Evolutionary conservation across 2,797 vertebrate species (phyloP).

Genomic region (Podarcis siculus): DNA sequence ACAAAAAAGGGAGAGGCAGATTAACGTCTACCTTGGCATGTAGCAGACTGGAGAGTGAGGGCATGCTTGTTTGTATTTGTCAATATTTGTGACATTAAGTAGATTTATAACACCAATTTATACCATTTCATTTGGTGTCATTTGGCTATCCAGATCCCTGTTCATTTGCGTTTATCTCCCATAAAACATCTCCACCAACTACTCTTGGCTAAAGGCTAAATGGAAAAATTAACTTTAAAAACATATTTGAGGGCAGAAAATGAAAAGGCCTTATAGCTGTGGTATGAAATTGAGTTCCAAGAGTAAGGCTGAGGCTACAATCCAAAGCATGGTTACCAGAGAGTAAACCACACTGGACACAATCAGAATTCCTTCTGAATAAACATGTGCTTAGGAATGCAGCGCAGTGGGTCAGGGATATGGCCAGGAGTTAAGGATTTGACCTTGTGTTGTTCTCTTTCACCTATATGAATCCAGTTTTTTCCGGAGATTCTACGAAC

Average conservation of each 20-base stretch:
- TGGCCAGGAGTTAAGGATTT: not conserved
- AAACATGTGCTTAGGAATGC: not conserved
- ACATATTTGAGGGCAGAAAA: not conserved
- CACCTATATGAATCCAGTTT: not conserved
- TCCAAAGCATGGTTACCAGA: not conserved
- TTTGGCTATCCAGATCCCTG: too few relatives aligned
- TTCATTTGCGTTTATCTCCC: not conserved
- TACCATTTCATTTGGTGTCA: too few relatives aligned
- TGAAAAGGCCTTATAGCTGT: not conserved
- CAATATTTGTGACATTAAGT: too few relatives aligned
- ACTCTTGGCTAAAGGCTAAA: not conserved
- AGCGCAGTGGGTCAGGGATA: not conserved
- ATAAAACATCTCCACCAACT: not conserved
- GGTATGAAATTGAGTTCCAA: not conserved
- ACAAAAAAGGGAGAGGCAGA: not conserved
- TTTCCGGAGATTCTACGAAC: slow-evolving; percentile 3
- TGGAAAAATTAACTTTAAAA: not conserved
- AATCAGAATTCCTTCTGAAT: not conserved
- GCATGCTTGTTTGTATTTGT: too few relatives aligned
- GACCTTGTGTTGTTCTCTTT: not conserved
- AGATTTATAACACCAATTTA: too few relatives aligned
- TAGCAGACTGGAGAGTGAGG: not conserved
- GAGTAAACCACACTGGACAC: not conserved
- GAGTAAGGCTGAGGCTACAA: not conserved
- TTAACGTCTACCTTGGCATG: not conserved